Percentiles rank a stretch among this genome's conserved stretches.
phyloP scores from a whole-genome alignment of 2,797 vertebrate species.

The Macrochelys suwanniensis region DNA sequence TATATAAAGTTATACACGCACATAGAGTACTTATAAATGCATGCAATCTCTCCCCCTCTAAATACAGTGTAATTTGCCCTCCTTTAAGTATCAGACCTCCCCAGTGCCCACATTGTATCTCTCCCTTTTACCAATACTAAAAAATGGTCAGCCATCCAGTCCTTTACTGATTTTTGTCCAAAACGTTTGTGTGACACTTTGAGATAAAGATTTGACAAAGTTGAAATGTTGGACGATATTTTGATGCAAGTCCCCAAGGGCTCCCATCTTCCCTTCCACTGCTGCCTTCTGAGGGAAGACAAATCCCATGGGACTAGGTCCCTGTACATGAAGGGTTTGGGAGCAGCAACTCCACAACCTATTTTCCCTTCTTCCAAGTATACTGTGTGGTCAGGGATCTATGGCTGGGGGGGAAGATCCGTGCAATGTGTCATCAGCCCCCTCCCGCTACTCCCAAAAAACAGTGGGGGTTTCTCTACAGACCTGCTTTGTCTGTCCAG shows the following conservation, averaged over 20 bases:
- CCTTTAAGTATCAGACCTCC: neutral
- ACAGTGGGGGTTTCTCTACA: rapidly evolving
- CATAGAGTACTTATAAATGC: neutral
- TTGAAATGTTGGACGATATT: neutral
- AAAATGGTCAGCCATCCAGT: rapidly evolving
- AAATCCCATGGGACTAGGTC: neutral
- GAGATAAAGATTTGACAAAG: neutral
- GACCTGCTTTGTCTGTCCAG: neutral
- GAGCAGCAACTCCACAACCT: neutral
- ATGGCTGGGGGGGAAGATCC: neutral
- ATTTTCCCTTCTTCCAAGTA: neutral
- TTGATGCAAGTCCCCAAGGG: neutral
- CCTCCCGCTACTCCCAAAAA: rapidly evolving
- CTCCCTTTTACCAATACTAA: neutral
- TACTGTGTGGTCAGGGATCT: neutral
- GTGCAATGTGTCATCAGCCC: neutral
- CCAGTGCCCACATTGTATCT: neutral
- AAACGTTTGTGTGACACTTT: neutral
- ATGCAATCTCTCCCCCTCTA: neutral
- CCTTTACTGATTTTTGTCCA: neutral
- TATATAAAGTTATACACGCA: neutral
- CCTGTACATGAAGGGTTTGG: neutral
- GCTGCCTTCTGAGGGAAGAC: neutral
- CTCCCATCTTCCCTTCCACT: conserved; percentile 4
- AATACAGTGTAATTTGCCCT: neutral